Evolutionary conservation across 2,113 vertebrate genomes (phyloP).

Genomic region (Amphiprion ocellaris): DNA sequence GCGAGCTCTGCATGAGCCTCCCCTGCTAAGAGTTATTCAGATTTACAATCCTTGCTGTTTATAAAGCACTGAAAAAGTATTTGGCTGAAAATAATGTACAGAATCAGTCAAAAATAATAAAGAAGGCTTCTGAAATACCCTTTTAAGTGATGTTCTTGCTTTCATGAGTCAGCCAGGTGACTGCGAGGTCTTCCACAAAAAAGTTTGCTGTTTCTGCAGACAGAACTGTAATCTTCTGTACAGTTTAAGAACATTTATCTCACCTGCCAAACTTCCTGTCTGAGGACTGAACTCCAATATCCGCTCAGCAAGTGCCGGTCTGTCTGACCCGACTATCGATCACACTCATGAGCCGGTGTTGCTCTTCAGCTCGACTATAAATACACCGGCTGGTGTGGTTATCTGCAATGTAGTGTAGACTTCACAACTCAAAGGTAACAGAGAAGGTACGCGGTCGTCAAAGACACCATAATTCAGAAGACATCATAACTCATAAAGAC

Average conservation of each 20-base stretch:
- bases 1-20: conserved; percentile 45
- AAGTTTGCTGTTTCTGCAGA: conserved; percentile 15
- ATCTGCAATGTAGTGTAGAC: conserved; percentile 53
- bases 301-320: conserved; percentile 31
- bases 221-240: conserved; percentile 31
- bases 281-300: conserved; percentile 48
- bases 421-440: conserved; percentile 33
- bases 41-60: conserved; percentile 86
- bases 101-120: conserved; percentile 46
- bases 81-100: conserved; percentile 79
- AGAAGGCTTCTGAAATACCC: conserved; percentile 56
- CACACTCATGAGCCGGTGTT: conserved; percentile 34
- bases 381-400: conserved; percentile 26
- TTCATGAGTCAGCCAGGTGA: conserved; percentile 47
- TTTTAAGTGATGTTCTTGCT: conserved; percentile 47
- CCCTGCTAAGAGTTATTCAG: conserved; percentile 66
- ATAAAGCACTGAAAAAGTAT: conserved; percentile 88
- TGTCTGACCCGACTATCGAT: conserved; percentile 61
- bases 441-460: conserved; percentile 27
- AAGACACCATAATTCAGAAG: conserved; percentile 14
- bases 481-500: neutral
- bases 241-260: conserved; percentile 23
- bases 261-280: conserved; percentile 56
- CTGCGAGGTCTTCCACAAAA: conserved; percentile 11
- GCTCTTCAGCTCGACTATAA: conserved; percentile 49